Evolutionary conservation across 2,888 invertebrate genomes (phyloP).

Genomic region (Drosophila hamatofila): DNA sequence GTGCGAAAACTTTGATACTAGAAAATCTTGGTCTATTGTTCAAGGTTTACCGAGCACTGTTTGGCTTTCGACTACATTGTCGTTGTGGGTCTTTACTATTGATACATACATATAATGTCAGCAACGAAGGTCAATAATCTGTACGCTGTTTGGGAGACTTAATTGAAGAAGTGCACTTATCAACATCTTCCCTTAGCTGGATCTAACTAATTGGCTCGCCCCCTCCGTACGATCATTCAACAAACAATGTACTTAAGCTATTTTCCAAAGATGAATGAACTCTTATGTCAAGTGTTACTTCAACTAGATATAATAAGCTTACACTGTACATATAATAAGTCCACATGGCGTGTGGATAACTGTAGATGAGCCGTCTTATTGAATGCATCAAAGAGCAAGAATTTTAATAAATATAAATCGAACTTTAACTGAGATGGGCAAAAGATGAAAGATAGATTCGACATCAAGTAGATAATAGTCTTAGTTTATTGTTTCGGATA

Average conservation of each 20-base stretch:
- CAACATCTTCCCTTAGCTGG: too few species aligned
- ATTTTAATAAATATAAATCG: too few species aligned
- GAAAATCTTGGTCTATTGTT: constrained; percentile 46
- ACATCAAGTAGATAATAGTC: background rate
- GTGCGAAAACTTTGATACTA: constrained; percentile 54
- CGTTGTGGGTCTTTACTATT: constrained; percentile 10
- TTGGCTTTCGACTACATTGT: constrained; percentile 22
- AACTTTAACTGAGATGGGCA: background rate
- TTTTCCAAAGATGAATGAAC: background rate
- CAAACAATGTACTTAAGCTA: background rate
- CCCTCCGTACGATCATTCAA: too few species aligned
- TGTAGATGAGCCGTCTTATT: background rate
- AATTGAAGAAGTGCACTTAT: background rate
- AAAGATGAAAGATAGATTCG: background rate
- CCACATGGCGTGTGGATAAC: background rate
- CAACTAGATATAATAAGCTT: background rate
- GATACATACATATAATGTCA: constrained; percentile 12
- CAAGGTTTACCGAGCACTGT: constrained; percentile 24
- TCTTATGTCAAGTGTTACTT: background rate
- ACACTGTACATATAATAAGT: background rate
- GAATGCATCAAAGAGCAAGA: background rate
- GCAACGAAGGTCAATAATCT: background rate
- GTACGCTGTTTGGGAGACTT: background rate
- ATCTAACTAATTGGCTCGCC: background rate
- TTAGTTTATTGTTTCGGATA: too few species aligned